These are phyloP conservation scores for Megalonaias nervosa DNA, from an alignment of 1,140 invertebrate genomes.

Conservation along the genomic window DNA sequence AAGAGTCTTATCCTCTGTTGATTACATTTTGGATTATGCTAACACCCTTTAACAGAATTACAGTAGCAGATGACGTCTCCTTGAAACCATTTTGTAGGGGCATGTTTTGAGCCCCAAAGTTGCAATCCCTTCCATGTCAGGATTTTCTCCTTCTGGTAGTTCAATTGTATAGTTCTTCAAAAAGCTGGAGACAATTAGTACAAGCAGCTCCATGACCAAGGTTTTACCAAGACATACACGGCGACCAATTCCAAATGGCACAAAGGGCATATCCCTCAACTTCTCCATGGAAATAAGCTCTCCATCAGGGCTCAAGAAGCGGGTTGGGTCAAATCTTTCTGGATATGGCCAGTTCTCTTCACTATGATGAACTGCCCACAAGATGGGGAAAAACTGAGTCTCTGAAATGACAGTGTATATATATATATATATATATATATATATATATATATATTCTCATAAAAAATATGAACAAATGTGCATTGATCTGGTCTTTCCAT, in stretches of 20 bases:
- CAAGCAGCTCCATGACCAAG: conserved; percentile 17
- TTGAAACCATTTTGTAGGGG: conserved; percentile 1
- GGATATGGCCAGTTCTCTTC: conserved; percentile 20
- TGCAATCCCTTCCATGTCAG: conserved; percentile 11
- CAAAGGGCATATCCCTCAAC: conserved; percentile 30
- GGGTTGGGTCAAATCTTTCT: conserved; percentile 23
- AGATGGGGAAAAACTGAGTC: conserved; percentile 11
- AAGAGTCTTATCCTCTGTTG: too few species aligned
- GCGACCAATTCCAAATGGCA: conserved; percentile 18
- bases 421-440: background rate
- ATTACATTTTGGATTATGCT: too few species aligned
- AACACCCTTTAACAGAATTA: too few species aligned
- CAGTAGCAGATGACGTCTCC: background rate
- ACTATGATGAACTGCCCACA: conserved; percentile 22
- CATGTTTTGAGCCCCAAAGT: conserved; percentile 10
- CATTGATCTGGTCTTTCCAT: too few species aligned
- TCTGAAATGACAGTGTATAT: conserved; percentile 15
- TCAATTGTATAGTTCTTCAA: background rate
- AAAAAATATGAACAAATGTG: too few species aligned
- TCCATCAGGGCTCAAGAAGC: conserved; percentile 20
- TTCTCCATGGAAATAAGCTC: conserved; percentile 13
- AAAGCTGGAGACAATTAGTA: conserved; percentile 4
- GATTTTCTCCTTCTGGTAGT: conserved; percentile 7
- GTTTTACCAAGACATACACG: conserved; percentile 22
- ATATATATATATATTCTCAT: too few species aligned